Percentiles rank a stretch among this genome's conserved stretches.
phyloP scores from a whole-genome alignment of 2,797 vertebrate species.

The Sylvia borin region DNA sequence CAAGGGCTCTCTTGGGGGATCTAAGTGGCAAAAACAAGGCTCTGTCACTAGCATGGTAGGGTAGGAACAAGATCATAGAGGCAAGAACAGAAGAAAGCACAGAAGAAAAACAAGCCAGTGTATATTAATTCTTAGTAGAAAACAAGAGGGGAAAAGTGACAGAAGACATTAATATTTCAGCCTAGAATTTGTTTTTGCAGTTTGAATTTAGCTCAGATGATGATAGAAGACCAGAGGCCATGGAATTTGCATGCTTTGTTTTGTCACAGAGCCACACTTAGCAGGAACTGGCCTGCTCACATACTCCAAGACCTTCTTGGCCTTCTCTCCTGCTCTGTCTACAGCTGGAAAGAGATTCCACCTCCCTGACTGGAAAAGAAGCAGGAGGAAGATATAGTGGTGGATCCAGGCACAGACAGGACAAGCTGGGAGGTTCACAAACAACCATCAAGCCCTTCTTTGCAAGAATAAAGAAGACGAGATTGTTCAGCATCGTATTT shows the following conservation, averaged over 20 bases:
- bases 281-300: neutral
- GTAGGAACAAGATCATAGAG: slow-evolving; percentile 46
- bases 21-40: slow-evolving; percentile 40
- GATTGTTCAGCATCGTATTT: neutral
- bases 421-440: neutral
- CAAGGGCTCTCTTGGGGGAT: slow-evolving; percentile 45
- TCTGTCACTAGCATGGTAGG: slow-evolving; percentile 33
- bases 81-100: slow-evolving; percentile 45
- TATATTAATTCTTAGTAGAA: slow-evolving; percentile 31
- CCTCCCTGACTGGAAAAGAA: neutral
- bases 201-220: slow-evolving; percentile 23
- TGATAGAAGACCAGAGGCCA: neutral
- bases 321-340: neutral
- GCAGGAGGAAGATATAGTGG: neutral
- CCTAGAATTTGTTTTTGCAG: slow-evolving; percentile 24
- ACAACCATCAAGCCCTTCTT: neutral
- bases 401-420: neutral
- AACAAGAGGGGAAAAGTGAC: slow-evolving; percentile 28
- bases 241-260: neutral
- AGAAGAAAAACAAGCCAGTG: slow-evolving; percentile 47
- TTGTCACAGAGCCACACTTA: neutral
- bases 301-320: neutral
- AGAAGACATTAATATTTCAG: slow-evolving; percentile 53
- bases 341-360: neutral
- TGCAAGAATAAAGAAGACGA: neutral